Conservation (phyloP, 2,797 vertebrate genomes). For the Potorous gilbertii region DNA sequence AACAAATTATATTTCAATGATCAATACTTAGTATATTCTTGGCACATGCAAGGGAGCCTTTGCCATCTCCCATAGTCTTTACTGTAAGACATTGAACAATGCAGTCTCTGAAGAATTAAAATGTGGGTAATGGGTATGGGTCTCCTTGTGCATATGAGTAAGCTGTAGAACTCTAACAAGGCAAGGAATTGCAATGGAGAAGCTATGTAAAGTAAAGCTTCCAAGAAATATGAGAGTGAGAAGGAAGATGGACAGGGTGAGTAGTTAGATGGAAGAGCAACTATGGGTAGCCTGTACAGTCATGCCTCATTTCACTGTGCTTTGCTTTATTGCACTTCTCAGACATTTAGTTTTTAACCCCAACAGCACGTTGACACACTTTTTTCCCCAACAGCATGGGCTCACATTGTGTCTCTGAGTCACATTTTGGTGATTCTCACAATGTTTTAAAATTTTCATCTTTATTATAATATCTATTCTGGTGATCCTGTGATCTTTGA, state of each 20-base stretch:
- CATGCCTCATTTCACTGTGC: not conserved
- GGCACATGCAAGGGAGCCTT: not conserved
- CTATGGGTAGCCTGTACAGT: not conserved
- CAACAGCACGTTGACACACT: not conserved
- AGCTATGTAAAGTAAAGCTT: not conserved
- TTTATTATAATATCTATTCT: not conserved
- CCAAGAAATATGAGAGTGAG: not conserved
- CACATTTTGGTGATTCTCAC: too few relatives aligned
- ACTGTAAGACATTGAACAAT: not conserved
- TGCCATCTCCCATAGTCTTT: not conserved
- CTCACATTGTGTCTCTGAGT: not conserved
- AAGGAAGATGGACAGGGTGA: not conserved
- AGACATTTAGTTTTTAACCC: not conserved
- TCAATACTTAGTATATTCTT: not conserved
- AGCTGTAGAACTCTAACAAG: not conserved
- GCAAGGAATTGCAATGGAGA: not conserved
- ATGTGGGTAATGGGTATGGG: not conserved
- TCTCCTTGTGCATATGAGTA: not conserved
- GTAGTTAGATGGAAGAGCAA: not conserved
- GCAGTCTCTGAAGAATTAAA: not conserved
- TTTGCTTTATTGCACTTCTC: not conserved
- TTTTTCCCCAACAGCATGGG: not conserved
- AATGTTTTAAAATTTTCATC: not conserved
- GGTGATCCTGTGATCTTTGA: not conserved
- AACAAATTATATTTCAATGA: slow-evolving; percentile 33